Evolutionary conservation across 2,888 invertebrate genomes (phyloP), one percentile per base, ranked within the genome.

Genomic region (Dysmachus trigonus): DNA sequence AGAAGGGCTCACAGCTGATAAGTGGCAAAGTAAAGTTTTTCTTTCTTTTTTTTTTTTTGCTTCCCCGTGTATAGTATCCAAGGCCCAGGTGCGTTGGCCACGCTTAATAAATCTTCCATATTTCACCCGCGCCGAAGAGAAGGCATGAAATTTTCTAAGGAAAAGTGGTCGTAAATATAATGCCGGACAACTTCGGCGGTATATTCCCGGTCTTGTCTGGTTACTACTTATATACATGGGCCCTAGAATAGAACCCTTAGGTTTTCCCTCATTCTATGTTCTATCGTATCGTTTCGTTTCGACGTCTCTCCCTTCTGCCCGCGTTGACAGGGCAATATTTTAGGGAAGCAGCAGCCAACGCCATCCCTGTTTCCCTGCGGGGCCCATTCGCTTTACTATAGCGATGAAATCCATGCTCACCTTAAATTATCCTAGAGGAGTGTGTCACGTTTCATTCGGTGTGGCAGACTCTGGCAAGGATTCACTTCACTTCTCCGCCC

Each of bases 391-490:
- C 27, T 1, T 72, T 38, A 38, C 76, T 41, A 62, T 22, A 10
- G 41, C 38, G 76, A 76, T 76, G 76, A 79, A 79, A 79, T 47
- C 79, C 51, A 51, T 79, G 47, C 79, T 79, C 47, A 79, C 79
- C 79, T 79, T 79, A 79, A 79, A 79, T 79, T 79, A 79, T 79
- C 79, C 79, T 79, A 51, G 47, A 10, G 30, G 79, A 79, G 47
- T 38, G 33, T 79, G 79, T 79, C 79, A 79, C 79, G 79, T 79
- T 79, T 79, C 47, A 79, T 47, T 79, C 51, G n/a, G 79, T 47
- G 47, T 47, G 47, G 41, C 30, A 79, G 31, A n/a, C n/a, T 30
- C 31, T 79, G 76, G 33, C 33, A 76, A 76, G 76, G 76, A 76
- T 35, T 76, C 76, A 76, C 51, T 72, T 72, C 72, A 13, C 79